Conservation (phyloP, 2,113 vertebrate species). For the Enhydra lutris region DNA sequence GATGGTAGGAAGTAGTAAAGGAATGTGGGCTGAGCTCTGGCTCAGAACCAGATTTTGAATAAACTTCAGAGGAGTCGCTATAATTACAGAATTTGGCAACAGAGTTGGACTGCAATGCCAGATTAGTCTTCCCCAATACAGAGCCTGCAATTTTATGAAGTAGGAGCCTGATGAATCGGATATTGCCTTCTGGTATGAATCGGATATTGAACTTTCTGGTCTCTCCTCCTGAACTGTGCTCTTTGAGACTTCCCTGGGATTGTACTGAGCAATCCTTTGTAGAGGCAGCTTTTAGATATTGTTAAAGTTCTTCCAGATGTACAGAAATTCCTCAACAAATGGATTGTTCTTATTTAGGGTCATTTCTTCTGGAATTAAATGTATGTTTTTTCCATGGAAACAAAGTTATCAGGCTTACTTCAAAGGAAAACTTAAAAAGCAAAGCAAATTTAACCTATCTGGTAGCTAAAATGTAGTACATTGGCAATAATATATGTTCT, state of each 20-base stretch:
- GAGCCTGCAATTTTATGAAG: neutral
- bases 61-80: neutral
- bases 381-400: neutral
- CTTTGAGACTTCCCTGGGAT: neutral
- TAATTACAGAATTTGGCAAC: neutral
- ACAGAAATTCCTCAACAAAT: neutral
- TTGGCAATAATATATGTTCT: neutral
- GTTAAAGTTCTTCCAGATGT: neutral
- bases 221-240: neutral
- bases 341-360: neutral
- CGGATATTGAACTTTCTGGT: neutral
- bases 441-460: neutral
- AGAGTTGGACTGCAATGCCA: no score
- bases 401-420: neutral
- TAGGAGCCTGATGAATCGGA: neutral
- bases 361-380: neutral
- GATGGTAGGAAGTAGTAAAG: neutral
- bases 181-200: neutral
- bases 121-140: neutral
- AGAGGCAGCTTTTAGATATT: neutral
- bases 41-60: neutral
- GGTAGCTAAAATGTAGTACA: neutral
- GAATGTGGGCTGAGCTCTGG: neutral
- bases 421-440: neutral
- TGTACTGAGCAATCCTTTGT: neutral